Percentiles rank a stretch among this genome's conserved stretches.
phyloP scores from a whole-genome alignment of 2,888 invertebrate genomes.

The Dicycla oo region DNA sequence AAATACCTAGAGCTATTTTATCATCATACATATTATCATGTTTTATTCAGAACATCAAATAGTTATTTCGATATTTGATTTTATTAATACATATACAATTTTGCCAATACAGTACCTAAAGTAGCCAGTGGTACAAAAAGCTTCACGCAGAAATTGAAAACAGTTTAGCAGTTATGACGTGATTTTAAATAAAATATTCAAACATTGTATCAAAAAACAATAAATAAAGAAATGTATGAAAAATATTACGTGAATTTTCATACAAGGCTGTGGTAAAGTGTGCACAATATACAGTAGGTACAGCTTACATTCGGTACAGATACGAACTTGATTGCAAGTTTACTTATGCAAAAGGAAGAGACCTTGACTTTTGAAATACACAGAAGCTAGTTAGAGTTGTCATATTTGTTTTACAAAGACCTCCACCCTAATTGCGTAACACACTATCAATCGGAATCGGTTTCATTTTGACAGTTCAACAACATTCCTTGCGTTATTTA shows the following conservation, averaged over 20 bases:
- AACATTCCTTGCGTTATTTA: too few species aligned
- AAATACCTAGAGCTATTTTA: not conserved
- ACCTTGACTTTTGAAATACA: constrained; percentile 6
- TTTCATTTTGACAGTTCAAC: too few species aligned
- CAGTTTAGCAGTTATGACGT: constrained; percentile 2
- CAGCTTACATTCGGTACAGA: not conserved
- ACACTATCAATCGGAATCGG: too few species aligned
- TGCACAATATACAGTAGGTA: not conserved
- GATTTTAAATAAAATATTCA: constrained; percentile 14
- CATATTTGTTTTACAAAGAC: not conserved
- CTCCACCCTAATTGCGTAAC: too few species aligned
- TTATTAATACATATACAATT: not conserved
- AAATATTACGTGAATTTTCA: not conserved
- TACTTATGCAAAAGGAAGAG: constrained; percentile 10
- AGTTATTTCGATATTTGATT: not conserved
- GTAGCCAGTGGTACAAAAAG: not conserved
- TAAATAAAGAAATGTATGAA: constrained; percentile 4
- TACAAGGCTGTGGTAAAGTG: not conserved
- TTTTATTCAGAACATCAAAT: constrained; percentile 6
- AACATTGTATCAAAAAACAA: constrained; percentile 12
- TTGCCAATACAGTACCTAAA: not conserved
- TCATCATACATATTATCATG: not conserved
- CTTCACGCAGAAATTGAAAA: not conserved
- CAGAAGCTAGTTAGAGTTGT: not conserved
- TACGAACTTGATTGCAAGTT: constrained; percentile 8